Evolutionary conservation across 2,888 invertebrate genomes (phyloP).

Genomic region (Heliconius sara): DNA sequence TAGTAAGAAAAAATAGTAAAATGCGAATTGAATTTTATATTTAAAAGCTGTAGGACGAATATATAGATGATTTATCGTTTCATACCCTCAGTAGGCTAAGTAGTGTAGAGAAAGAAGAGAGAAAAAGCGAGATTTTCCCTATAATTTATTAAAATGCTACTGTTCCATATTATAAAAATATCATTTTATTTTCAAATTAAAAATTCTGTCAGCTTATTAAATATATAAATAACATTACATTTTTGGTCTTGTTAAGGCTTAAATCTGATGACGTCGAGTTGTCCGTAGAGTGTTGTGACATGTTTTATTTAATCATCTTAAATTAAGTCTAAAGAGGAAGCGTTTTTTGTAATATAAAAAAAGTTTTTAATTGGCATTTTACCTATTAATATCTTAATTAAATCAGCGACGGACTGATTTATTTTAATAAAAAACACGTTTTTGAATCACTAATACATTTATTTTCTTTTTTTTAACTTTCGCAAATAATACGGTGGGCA

Average conservation of each 20-base stretch:
- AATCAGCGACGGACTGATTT: too few species aligned
- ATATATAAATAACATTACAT: slow-evolving; percentile 16
- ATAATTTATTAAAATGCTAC: too few species aligned
- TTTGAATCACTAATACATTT: too few species aligned
- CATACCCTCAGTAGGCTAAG: too few species aligned
- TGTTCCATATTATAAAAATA: not conserved
- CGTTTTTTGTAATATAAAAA: slow-evolving; percentile 41
- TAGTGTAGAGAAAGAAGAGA: too few species aligned
- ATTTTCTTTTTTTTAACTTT: too few species aligned
- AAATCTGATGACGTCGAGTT: slow-evolving; percentile 70
- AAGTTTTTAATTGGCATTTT: too few species aligned
- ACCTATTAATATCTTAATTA: too few species aligned
- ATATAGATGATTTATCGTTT: too few species aligned
- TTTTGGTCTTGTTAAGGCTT: slow-evolving; percentile 39
- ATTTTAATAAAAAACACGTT: too few species aligned
- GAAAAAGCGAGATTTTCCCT: too few species aligned
- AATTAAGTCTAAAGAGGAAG: slow-evolving; percentile 51
- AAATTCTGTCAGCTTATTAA: slow-evolving; percentile 12
- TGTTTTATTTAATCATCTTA: slow-evolving; percentile 45
- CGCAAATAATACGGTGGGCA: too few species aligned
- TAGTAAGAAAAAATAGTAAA: not conserved
- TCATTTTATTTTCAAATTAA: not conserved
- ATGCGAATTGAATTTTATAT: not conserved
- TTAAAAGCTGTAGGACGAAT: not conserved
- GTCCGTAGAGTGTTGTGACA: slow-evolving; percentile 76